Base-by-base conservation (phyloP, 2,888 invertebrate genomes). In the Megaustenia siamemsis region DNA sequence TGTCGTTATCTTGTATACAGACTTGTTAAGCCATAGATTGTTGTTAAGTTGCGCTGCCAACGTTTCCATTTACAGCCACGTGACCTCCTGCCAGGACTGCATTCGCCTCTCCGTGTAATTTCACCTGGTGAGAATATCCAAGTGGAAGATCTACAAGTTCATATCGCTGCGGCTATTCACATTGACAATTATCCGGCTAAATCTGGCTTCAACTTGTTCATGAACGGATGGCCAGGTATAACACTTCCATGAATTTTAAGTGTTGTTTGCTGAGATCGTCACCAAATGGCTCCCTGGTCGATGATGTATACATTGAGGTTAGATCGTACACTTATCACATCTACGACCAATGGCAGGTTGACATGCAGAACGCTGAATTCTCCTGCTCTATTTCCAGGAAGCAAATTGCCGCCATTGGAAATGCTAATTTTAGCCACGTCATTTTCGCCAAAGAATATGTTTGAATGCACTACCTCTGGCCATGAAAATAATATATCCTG, bases 311-410 rank as follows among this genome's bases (percentile, higher is more conserved):
- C 21, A 83, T 69, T 4, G 71, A 84, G 45, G 75, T 75, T 1
- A 53, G 53, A 40, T 43, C 84, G 1, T 80, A 45, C 8, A 63
- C 35, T 15, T 80, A 84, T 40, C 79, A 84, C 53, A 63, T 73
- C 28, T 84, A 80, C 32, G n/a, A 18, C 4, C 79, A 80, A n/a
- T 84, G 84, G 84, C 63, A 49, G 2, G 84, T 84, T 0, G 84
- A 84, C 66, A 80, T 80, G 80, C 84, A 84, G 49, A 73, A 53
- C 28, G 66, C 84, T 5, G 84, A 84, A 56, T 84, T 84, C 32
- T 80, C 80, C 6, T 84, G 84, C 35, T 80, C 84, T 8, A 49
- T 84, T 43, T 75, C 80, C 45, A 45, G 35, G 4, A 32, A 69
- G 0, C 78, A 84, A n/a, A 38, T 79, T 2, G 18, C 60, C 10